Evolutionary conservation across 2,888 invertebrate genomes (phyloP).

Genomic region (Scaptomyza caliginosa): DNA sequence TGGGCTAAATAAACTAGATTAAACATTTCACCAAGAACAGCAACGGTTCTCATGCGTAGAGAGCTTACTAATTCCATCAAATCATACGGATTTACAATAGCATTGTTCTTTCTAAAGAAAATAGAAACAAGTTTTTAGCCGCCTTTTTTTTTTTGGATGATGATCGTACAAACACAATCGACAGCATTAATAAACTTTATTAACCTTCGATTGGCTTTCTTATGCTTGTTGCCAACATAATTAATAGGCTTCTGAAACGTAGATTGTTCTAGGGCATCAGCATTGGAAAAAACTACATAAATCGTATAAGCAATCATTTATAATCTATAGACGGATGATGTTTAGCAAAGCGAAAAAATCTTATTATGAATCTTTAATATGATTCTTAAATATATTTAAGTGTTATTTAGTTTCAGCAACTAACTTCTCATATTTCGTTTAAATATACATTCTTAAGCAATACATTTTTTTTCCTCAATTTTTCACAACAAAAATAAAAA

Average conservation of each 20-base stretch:
- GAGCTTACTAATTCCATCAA: slow-evolving; percentile 5
- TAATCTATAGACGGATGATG: slow-evolving; percentile 1
- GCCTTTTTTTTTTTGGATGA: slow-evolving; percentile 1
- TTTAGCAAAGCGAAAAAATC: not conserved
- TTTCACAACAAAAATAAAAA: slow-evolving; percentile 8
- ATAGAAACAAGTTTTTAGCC: slow-evolving; percentile 20
- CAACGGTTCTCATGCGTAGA: slow-evolving; percentile 1
- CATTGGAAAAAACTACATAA: not conserved
- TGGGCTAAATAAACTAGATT: slow-evolving; percentile 5
- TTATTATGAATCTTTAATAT: not conserved
- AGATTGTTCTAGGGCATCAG: not conserved
- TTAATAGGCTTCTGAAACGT: slow-evolving; percentile 7
- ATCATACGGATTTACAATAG: not conserved
- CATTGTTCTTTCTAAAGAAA: slow-evolving; percentile 9
- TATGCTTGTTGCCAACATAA: slow-evolving; percentile 13
- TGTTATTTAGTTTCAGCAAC: not conserved
- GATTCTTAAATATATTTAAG: not conserved
- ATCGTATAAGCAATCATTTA: slow-evolving; percentile 14
- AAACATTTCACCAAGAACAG: not conserved
- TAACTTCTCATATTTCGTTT: slow-evolving; percentile 5
- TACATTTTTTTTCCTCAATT: slow-evolving; percentile 21
- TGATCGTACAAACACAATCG: slow-evolving; percentile 22
- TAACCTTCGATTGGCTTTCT: slow-evolving; percentile 36
- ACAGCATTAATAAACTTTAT: slow-evolving; percentile 26
- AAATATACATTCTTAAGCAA: not conserved